phyloP scores from a whole-genome alignment of 64 coral and sea anemone genomes.

The Actinia equina region DNA sequence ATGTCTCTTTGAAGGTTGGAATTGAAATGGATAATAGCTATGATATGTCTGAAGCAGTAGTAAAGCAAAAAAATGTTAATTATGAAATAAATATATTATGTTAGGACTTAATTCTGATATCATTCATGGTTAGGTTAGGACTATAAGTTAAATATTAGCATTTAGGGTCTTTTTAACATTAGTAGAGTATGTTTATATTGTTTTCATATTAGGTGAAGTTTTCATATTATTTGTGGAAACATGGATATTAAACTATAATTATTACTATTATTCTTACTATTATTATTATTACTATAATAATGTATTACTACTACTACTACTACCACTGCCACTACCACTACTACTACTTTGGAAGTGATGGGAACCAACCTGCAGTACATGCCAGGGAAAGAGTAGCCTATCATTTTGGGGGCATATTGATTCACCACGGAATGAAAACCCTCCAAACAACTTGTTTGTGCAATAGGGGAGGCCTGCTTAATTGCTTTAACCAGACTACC shows the following conservation, averaged over 20 bases:
- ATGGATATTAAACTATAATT: too few species aligned
- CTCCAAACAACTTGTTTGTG: background rate
- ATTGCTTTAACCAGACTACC: background rate
- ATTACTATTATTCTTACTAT: too few species aligned
- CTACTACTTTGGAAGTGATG: background rate
- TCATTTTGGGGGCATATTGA: background rate
- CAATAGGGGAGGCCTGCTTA: background rate
- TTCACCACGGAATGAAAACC: background rate
- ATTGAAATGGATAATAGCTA: constrained; percentile 42
- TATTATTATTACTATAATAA: too few species aligned
- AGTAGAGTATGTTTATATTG: too few species aligned
- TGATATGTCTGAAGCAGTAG: background rate
- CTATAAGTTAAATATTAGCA: too few species aligned
- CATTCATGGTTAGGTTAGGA: too few species aligned
- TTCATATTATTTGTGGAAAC: too few species aligned
- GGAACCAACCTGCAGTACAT: background rate
- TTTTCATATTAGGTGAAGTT: too few species aligned
- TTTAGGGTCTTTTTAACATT: too few species aligned
- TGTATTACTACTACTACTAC: too few species aligned
- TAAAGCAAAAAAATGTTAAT: background rate
- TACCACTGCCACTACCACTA: too few species aligned
- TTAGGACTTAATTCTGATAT: background rate
- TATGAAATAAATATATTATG: background rate
- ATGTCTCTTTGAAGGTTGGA: constrained; percentile 37
- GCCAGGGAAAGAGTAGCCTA: background rate